Evolutionary conservation across 92 coral and sea anemone genomes (phyloP), one percentile per base, ranked within the genome.

Genomic region (Zoanthus gigantus): DNA sequence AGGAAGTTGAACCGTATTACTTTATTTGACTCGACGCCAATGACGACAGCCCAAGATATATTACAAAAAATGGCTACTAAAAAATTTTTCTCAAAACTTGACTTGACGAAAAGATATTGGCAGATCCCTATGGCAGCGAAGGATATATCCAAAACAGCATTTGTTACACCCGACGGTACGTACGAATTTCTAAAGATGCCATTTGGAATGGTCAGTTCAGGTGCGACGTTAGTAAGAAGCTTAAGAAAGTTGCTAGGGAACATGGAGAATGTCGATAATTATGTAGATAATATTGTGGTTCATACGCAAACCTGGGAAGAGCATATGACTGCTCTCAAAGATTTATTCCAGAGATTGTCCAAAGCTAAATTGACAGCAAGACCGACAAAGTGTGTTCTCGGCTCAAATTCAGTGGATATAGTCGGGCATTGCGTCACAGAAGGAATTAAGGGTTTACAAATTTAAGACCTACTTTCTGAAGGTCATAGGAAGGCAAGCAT

Each of bases 401-500:
- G 90, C 17, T 73, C 90, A 3, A 32, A 87, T 6, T 63, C 71
- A 11, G 71, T 63, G 18, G 71, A 63, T 63, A 66, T 76, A 32
- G 75, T 87, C 47, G 85, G 84, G n/a, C 90, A 87, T 65, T 45
- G 68, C 52, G 30, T 87, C 28, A 63, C 90, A 6, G 85, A 68
- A 7, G 90, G 90, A 10, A 32, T 66, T n/a, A 87, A 87, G 44
- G 89, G 83, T 17, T 60, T 7, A 10, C 76, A 72, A 72, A 72
- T 32, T 3, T 88, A 58, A 88, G 50, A 10, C 42, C 69, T 80
- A 80, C 60, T 60, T 76, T 78, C 48, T 88, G 86, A 69, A 88
- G 83, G 65, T 87, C 90, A 88, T 79, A 88, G 54, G 53, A 87
- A 53, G 90, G 90, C 50, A 87, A 74, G 78, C 85, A 87, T 16